phyloP scores from a whole-genome alignment of 2,888 invertebrate genomes.

The Dugesia japonica region DNA sequence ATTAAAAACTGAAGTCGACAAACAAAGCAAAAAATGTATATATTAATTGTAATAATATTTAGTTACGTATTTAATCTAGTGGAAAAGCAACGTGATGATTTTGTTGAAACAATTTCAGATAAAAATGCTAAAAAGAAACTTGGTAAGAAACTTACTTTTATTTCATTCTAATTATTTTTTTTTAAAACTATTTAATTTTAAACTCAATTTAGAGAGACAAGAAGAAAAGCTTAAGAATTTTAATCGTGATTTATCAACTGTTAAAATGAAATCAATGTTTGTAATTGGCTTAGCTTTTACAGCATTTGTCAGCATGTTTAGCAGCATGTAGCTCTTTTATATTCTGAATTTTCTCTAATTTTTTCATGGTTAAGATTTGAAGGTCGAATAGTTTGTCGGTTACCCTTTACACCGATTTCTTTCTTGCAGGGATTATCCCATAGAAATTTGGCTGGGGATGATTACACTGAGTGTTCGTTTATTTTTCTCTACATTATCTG shows the following conservation, averaged over 20 bases:
- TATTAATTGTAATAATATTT: conserved; percentile 49
- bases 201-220: conserved; percentile 71
- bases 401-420: conserved; percentile 84
- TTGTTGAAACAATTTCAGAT: conserved; percentile 52
- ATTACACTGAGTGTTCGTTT: conserved; percentile 93
- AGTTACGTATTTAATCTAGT: conserved; percentile 54
- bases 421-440: conserved; percentile 88
- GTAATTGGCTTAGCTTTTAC: conserved; percentile 98
- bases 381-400: conserved; percentile 83
- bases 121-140: conserved; percentile 30
- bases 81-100: conserved; percentile 71
- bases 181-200: too few relatives aligned
- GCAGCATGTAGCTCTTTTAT: conserved; percentile 65
- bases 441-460: conserved; percentile 81
- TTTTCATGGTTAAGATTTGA: conserved; percentile 60
- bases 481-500: conserved; percentile 95
- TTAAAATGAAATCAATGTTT: conserved; percentile 99
- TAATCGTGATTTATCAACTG: conserved; percentile 84
- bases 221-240: conserved; percentile 91
- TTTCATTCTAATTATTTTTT: too few relatives aligned
- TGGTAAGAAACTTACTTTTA: too few relatives aligned
- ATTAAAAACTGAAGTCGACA: conserved; percentile 85
- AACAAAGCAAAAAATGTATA: conserved; percentile 91
- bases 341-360: conserved; percentile 17
- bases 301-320: conserved; percentile 89